Conservation (phyloP, 2,113 vertebrate genomes). For the Chlamydotis undulata region DNA sequence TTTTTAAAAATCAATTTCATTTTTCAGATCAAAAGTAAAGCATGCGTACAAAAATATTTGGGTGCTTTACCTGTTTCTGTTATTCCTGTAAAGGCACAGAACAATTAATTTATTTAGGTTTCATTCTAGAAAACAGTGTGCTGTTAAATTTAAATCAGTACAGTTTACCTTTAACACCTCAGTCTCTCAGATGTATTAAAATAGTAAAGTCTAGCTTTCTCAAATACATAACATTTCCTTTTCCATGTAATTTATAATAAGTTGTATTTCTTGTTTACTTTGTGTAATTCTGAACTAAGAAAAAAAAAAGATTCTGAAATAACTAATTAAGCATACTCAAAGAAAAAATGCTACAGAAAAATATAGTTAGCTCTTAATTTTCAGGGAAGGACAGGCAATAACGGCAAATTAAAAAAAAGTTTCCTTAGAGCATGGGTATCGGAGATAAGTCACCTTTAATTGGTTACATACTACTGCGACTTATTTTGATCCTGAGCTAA, state of each 20-base stretch:
- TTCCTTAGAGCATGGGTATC: accelerated
- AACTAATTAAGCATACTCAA: background rate
- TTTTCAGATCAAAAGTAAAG: background rate
- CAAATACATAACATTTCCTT: background rate
- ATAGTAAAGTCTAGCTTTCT: background rate
- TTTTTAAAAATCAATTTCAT: background rate
- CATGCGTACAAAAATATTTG: background rate
- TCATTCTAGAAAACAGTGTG: background rate
- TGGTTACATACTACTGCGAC: background rate
- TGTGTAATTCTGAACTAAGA: background rate
- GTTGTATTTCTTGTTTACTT: background rate
- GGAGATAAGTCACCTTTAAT: background rate
- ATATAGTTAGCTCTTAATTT: background rate
- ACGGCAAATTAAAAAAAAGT: background rate
- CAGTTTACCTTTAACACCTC: background rate
- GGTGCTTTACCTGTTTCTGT: background rate
- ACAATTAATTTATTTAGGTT: background rate
- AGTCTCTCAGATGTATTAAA: background rate
- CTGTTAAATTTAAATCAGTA: background rate
- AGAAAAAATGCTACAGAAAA: background rate
- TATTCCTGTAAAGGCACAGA: background rate
- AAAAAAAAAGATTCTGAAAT: background rate
- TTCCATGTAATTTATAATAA: background rate
- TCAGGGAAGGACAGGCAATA: background rate
- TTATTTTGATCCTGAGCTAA: background rate